A percentile compares a stretch with the other conserved stretches of the same genome.
Evolutionary conservation across 35 echinoderm and acorn worm genomes (phyloP).

Genomic region (Apostichopus parvimensis): DNA sequence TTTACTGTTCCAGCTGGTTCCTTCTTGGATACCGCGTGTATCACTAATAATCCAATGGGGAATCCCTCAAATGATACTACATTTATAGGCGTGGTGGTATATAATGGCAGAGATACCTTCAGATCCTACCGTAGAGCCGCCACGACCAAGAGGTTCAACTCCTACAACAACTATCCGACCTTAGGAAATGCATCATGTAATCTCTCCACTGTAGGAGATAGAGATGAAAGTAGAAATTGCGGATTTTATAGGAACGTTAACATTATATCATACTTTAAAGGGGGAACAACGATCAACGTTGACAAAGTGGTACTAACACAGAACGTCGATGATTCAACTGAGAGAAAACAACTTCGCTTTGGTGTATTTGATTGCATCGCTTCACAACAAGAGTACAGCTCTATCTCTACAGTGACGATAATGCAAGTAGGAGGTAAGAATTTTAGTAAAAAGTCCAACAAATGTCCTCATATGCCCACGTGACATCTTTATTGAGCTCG

Average conservation of each 20-base stretch:
- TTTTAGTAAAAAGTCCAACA: too few relatives aligned
- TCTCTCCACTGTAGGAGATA: neutral
- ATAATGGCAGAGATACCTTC: neutral
- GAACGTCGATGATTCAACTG: neutral
- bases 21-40: neutral
- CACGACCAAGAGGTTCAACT: neutral
- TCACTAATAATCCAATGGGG: neutral
- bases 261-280: neutral
- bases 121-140: neutral
- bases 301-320: neutral
- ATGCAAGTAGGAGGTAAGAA: neutral
- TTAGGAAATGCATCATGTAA: neutral
- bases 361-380: neutral
- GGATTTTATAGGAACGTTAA: neutral
- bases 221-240: neutral
- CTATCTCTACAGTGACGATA: neutral
- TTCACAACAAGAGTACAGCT: neutral
- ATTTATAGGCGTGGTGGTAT: neutral
- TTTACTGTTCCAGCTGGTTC: neutral
- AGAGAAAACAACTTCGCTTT: neutral
- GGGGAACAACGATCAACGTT: neutral
- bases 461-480: too few relatives aligned
- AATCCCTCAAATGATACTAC: neutral
- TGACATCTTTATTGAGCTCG: too few relatives aligned
- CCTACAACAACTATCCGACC: neutral